Conservation (phyloP, 2,797 vertebrate species). For the Orientallactaga sibirica region DNA sequence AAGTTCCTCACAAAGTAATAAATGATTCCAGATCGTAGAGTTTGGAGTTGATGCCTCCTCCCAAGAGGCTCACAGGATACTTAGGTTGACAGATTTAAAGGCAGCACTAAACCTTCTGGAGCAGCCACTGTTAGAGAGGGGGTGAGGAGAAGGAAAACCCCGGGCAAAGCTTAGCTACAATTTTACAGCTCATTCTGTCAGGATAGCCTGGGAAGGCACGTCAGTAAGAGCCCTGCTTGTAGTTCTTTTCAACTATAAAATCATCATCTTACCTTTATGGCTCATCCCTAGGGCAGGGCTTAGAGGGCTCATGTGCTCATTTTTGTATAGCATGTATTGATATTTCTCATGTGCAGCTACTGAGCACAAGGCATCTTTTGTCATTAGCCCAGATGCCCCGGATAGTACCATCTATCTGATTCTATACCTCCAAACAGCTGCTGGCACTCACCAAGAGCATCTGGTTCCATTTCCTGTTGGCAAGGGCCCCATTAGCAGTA, state of each 20-base stretch:
- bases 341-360: slow-evolving; percentile 28
- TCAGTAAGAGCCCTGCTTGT: not conserved
- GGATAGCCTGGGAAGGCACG: slow-evolving; percentile 55
- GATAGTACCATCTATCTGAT: slow-evolving; percentile 57
- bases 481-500: slow-evolving; percentile 75
- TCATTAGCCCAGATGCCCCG: slow-evolving; percentile 61
- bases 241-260: slow-evolving; percentile 63
- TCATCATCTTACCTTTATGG: slow-evolving; percentile 54
- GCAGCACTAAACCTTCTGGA: slow-evolving; percentile 59
- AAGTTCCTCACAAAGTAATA: slow-evolving; percentile 13
- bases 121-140: not conserved
- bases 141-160: slow-evolving; percentile 25
- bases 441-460: slow-evolving; percentile 71
- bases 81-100: slow-evolving; percentile 67
- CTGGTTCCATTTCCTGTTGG: slow-evolving; percentile 80
- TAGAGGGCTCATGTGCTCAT: not conserved
- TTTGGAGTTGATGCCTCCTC: not conserved
- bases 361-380: slow-evolving; percentile 58
- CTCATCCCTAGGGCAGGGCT: not conserved
- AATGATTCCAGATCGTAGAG: slow-evolving; percentile 10
- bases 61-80: not conserved
- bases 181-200: slow-evolving; percentile 34
- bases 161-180: not conserved
- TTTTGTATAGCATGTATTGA: slow-evolving; percentile 19
- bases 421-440: slow-evolving; percentile 75